Conservation (phyloP, 2,113 vertebrate genomes). For the Cephalopterus ornatus region DNA sequence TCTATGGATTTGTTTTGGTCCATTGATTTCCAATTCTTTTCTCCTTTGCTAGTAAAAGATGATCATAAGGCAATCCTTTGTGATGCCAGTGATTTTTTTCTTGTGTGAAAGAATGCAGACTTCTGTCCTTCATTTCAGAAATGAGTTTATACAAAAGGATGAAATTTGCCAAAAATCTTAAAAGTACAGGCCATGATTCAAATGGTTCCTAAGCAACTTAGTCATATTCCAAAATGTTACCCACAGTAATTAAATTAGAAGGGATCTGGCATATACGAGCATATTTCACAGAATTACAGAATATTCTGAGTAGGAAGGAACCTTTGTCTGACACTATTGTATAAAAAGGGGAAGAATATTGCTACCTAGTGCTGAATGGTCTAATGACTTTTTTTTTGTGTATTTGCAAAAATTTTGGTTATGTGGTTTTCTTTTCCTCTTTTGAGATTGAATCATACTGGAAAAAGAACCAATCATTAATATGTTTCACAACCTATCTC, state of each 20-base stretch:
- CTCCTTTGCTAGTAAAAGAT: neutral
- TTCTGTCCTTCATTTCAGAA: neutral
- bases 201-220: neutral
- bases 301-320: neutral
- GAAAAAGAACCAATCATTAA: neutral
- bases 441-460: neutral
- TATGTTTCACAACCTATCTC: neutral
- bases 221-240: neutral
- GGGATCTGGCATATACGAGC: neutral
- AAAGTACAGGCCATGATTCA: neutral
- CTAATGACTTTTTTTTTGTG: neutral
- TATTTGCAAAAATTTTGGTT: neutral
- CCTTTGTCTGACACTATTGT: neutral
- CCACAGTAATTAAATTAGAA: constrained; percentile 4
- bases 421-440: neutral
- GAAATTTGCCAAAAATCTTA: neutral
- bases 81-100: neutral
- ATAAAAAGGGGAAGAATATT: neutral
- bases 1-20: neutral
- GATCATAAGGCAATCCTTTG: neutral
- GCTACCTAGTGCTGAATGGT: neutral
- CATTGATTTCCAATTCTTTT: constrained; percentile 4
- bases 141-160: neutral
- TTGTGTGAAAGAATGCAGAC: neutral
- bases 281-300: neutral